Percentiles rank a stretch among this genome's conserved stretches.
phyloP scores from a whole-genome alignment of 2,113 vertebrate genomes.

The Miniopterus natalensis region DNA sequence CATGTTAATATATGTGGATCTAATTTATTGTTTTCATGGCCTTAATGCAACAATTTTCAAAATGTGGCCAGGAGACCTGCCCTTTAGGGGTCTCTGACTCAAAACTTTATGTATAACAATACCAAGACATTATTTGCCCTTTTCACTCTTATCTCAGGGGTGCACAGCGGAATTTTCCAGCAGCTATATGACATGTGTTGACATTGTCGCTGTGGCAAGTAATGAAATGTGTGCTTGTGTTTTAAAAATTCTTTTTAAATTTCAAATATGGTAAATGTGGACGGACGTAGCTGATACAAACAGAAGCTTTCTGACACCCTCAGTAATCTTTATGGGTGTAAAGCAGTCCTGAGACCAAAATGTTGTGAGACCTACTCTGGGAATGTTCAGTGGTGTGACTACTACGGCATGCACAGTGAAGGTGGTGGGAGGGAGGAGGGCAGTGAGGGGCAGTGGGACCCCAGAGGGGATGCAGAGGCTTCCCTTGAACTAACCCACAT shows the following conservation, averaged over 20 bases:
- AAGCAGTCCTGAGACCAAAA: neutral
- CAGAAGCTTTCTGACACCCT: neutral
- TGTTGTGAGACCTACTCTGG: neutral
- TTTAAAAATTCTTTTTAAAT: neutral
- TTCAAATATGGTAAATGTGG: neutral
- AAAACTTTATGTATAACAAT: neutral
- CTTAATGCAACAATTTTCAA: neutral
- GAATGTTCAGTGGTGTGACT: accelerated
- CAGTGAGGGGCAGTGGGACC: too few relatives aligned
- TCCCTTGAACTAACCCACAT: neutral
- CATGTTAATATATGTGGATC: accelerated
- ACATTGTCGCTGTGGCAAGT: neutral
- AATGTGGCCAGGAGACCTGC: neutral
- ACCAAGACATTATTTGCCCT: neutral
- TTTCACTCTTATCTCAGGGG: neutral
- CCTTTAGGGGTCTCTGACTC: neutral
- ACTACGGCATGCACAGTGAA: accelerated
- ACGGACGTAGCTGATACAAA: neutral
- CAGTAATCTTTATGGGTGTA: neutral
- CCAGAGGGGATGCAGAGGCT: neutral
- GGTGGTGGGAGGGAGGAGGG: neutral
- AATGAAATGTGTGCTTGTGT: neutral
- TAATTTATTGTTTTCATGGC: neutral
- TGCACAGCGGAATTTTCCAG: neutral
- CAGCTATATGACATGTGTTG: neutral